These are phyloP conservation scores for Drosophila vallismaia DNA, from an alignment of 2,888 invertebrate species.

Conservation along the genomic window DNA sequence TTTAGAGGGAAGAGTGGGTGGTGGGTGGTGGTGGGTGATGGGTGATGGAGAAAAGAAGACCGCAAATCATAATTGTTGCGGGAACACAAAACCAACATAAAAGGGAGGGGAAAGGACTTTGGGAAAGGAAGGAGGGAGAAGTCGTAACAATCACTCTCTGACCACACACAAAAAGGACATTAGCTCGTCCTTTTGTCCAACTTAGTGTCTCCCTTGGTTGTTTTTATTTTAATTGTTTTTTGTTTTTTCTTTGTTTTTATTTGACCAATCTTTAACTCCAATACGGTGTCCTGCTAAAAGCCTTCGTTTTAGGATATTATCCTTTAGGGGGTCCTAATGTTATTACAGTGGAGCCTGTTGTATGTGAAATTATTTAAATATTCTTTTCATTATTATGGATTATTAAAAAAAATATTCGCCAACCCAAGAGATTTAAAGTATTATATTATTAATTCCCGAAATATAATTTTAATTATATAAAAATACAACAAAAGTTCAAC, in stretches of 20 bases:
- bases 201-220: too few relatives aligned
- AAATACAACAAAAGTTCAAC: background rate
- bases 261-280: background rate
- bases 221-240: background rate
- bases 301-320: constrained; percentile 5
- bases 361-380: background rate
- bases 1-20: constrained; percentile 2
- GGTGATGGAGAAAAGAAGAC: constrained; percentile 18
- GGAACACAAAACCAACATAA: constrained; percentile 18
- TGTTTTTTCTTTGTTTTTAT: background rate
- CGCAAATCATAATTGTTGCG: constrained; percentile 49
- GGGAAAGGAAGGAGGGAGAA: background rate
- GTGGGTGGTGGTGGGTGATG: background rate
- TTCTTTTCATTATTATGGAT: too few relatives aligned
- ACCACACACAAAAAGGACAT: constrained; percentile 41
- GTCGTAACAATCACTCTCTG: constrained; percentile 26
- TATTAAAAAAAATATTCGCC: too few relatives aligned
- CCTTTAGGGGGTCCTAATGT: constrained; percentile 4
- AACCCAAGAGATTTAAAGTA: too few relatives aligned
- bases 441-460: too few relatives aligned
- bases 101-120: background rate
- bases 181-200: constrained; percentile 10
- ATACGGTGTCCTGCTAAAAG: background rate
- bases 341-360: constrained; percentile 5
- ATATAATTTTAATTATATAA: background rate